Percentiles rank a stretch among this genome's conserved stretches.
phyloP scores from a whole-genome alignment of 2,113 vertebrate species.

The Ciconia boyciana region DNA sequence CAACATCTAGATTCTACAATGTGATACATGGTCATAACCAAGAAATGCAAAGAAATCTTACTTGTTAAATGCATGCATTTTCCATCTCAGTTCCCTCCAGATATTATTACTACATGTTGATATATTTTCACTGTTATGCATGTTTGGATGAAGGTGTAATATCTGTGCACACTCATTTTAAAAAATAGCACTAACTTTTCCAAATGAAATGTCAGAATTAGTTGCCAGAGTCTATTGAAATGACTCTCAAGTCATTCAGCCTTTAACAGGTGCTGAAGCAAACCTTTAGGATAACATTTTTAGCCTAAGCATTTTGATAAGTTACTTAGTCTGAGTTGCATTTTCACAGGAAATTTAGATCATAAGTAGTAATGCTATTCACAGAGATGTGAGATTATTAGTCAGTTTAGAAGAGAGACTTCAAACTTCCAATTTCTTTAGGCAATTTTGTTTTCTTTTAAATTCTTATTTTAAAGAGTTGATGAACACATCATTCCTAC shows the following conservation, averaged over 20 bases:
- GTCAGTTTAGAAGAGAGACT: neutral
- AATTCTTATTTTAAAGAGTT: neutral
- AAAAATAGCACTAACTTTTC: neutral
- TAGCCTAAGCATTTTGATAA: neutral
- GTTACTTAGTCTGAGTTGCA: neutral
- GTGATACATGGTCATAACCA: neutral
- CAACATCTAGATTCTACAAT: fast-evolving
- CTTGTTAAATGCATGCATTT: neutral
- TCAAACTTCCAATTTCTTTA: neutral
- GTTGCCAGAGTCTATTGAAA: neutral
- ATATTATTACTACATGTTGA: neutral
- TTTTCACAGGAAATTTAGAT: neutral
- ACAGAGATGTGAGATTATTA: neutral
- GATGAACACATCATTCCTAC: neutral
- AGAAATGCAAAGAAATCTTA: neutral
- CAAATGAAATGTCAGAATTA: neutral
- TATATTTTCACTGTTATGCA: neutral
- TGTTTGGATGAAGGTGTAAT: neutral
- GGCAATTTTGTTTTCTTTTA: neutral
- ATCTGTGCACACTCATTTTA: neutral
- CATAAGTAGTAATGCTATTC: neutral
- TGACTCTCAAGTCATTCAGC: neutral
- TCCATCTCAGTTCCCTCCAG: neutral
- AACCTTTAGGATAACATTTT: neutral
- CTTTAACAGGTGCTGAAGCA: neutral